A percentile compares a stretch with the other conserved stretches of the same genome.
phyloP scores from a whole-genome alignment of 53 echinoderm and acorn worm genomes.

The Paelopatides confundens region DNA sequence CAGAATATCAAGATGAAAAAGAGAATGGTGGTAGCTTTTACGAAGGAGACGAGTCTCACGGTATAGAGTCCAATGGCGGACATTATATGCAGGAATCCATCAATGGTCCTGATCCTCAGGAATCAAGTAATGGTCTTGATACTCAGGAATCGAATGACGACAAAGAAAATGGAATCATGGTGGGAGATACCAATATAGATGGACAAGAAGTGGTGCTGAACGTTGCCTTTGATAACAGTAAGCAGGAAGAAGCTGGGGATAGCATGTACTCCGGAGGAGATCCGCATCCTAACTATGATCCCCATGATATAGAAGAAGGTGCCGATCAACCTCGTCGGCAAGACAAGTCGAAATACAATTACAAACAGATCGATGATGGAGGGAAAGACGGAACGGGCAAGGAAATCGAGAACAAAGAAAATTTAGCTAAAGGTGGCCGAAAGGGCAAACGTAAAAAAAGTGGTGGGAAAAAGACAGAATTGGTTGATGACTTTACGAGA shows the following conservation, averaged over 20 bases:
- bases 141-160: no score
- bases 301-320: background rate
- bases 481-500: constrained; percentile 17
- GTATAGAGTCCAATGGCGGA: no score
- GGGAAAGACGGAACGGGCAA: no score
- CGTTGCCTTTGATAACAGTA: background rate
- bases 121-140: no score
- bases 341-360: background rate
- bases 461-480: background rate
- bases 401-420: background rate
- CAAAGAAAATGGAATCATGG: background rate
- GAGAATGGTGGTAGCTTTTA: no score
- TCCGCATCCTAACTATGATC: background rate
- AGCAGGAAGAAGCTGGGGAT: background rate
- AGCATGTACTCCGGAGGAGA: background rate
- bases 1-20: no score
- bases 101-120: no score
- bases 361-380: background rate
- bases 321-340: background rate
- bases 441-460: background rate
- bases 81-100: no score
- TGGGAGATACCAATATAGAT: background rate
- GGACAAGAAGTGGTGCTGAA: background rate
- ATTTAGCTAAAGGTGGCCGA: background rate
- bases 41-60: no score